Evolutionary conservation across 2,113 vertebrate species (phyloP), one percentile per base, ranked within the genome.

Genomic region (Strigops habroptila): DNA sequence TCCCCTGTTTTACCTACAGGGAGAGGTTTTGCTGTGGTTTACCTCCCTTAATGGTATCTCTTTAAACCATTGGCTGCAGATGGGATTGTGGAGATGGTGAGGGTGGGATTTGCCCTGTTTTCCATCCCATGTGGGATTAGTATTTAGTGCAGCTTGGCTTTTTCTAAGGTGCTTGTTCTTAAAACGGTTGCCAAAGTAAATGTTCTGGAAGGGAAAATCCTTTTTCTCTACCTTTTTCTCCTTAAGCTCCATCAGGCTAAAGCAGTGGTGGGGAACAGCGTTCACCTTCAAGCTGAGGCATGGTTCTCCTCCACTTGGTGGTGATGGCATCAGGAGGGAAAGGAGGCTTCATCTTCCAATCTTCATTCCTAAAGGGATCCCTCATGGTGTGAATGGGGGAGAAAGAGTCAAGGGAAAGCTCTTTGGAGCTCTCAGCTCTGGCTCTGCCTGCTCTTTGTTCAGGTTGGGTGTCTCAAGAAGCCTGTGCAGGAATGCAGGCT

Each of bases 121-220:
- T 82, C 51, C 14, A 2, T 14, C 14, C 51, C 0, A 0, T 5
- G 11, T 4, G 9, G 27, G 30, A 31, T 12, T 4, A 7, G 18
- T 30, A 51, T 33, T 5, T 15, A 43, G 4, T 7, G 18, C 37
- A 69, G 25, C 51, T 18, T 33, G 52, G 27, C 21, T 46, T 80
- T 43, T 52, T 10, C 15, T 4, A 8, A 44, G 21, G 7, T 33
- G 6, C 4, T 62, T 30, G 13, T 19, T 16, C 18, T 77, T 46
- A 5, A 9, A 79, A 24, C 21, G 4, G 21, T 28, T 35, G 6
- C 19, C 16, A 28, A 73, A 75, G 37, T 5, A 51, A 53, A 21
- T 28, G 7, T 33, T 76, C 53, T 76, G 1, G 46, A 43, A 75
- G 35, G 30, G 18, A 77, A 85, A 30, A 23, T 12, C 9, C 18